Evolutionary conservation across 2,797 vertebrate species (phyloP), one percentile per base, ranked within the genome.

Genomic region (Botia almorhae): DNA sequence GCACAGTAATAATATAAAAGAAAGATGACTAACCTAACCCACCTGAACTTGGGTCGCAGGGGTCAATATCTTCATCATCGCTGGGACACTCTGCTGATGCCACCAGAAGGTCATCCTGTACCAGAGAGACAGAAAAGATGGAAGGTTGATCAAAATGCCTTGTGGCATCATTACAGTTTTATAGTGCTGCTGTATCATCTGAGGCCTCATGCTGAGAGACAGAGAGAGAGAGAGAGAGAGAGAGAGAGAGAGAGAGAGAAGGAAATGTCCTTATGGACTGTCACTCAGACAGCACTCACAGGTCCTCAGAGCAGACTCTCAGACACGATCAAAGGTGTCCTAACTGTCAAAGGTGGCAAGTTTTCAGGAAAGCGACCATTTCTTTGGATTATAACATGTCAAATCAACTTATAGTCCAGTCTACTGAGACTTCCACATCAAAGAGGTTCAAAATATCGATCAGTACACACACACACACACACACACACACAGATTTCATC

Each of bases 31-130:
- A 95, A 95, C 95, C 95, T 95, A 96, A 96, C 96, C 96, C 94
- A 99, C 98, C 98, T 98, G 98, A 99, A 92, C 96, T 99, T 85
- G 97, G 96, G 94, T 99, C 98, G 93, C 98, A 99, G 77, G 96
- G 97, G 92, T 99, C 98, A 75, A 99, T 98, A 90, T 99, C 98
- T 93, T 99, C 97, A 0, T 99, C 98, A 75, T 99, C 98, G 0
- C 96, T 99, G 50, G 97, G 97, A 92, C 98, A 99, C 91, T 99
- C 98, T 29, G 98, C 98, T 0, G 98, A 99, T 17, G 97, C 98
- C 92, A 99, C 98, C 90, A 99, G 93, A 90, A 99, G 91, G 91
- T 99, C 97, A 88, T 99, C 98, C 85, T 85, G 76, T 50, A 96
- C 92, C 64, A 93, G 93, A 97, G 97, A 93, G 64, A 85, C 63